phyloP scores from a whole-genome alignment of 2,113 vertebrate species.

The Oreochromis spilurus region DNA sequence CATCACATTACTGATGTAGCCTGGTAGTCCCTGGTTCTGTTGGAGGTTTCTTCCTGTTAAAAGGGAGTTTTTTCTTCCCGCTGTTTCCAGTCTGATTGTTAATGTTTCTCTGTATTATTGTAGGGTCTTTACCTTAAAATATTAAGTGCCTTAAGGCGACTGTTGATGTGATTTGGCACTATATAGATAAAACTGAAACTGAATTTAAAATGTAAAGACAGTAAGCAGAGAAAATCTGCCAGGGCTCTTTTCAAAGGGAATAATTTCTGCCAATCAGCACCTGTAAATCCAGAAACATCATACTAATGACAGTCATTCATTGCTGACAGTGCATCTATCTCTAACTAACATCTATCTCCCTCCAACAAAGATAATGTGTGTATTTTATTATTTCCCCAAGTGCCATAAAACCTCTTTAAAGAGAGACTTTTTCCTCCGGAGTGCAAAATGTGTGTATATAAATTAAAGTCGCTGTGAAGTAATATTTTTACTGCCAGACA shows the following conservation, averaged over 20 bases:
- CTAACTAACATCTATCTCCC: not conserved
- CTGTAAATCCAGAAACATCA: not conserved
- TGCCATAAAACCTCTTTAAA: not conserved
- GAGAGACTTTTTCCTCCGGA: too few species aligned
- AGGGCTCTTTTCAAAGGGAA: not conserved
- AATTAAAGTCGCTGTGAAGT: not conserved
- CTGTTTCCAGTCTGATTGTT: not conserved
- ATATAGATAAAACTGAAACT: not conserved
- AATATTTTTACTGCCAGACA: not conserved
- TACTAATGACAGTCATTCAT: not conserved
- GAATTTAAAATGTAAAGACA: not conserved
- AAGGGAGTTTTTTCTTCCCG: not conserved
- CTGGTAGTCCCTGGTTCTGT: not conserved
- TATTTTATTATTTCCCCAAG: not conserved
- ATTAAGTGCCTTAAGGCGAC: fast-evolving
- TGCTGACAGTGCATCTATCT: not conserved
- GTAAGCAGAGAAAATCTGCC: not conserved
- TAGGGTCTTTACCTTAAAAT: not conserved
- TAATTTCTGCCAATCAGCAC: not conserved
- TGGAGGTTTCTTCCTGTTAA: not conserved
- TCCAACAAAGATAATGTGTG: not conserved
- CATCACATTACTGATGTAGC: not conserved
- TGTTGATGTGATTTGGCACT: not conserved
- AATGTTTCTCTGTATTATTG: not conserved
- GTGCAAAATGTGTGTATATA: not conserved